A percentile compares a stretch with the other conserved stretches of the same genome.
phyloP scores from a whole-genome alignment of 1,140 invertebrate genomes.

The Saxidomus purpurata region DNA sequence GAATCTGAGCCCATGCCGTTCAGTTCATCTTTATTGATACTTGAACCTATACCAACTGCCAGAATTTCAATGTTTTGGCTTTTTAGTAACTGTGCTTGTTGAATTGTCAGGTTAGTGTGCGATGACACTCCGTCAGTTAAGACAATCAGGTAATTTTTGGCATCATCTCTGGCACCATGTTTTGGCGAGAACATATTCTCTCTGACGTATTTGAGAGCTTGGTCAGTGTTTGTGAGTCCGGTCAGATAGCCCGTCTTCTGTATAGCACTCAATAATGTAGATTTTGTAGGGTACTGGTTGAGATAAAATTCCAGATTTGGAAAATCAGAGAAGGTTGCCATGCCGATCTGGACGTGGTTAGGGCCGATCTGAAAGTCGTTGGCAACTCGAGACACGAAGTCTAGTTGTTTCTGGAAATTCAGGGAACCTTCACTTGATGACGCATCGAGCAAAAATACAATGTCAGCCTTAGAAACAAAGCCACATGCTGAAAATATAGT shows the following conservation, averaged over 20 bases:
- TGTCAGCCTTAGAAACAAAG: constrained; percentile 71
- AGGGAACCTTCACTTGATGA: constrained; percentile 75
- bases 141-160: constrained; percentile 69
- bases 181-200: constrained; percentile 57
- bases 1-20: constrained; percentile 71
- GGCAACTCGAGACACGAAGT: constrained; percentile 71
- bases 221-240: constrained; percentile 72
- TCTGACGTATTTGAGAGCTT: constrained; percentile 70
- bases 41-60: constrained; percentile 70
- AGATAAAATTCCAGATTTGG: constrained; percentile 72
- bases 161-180: constrained; percentile 65
- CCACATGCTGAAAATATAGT: constrained; percentile 26
- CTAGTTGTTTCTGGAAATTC: constrained; percentile 72
- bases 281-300: constrained; percentile 73
- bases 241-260: constrained; percentile 64
- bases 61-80: constrained; percentile 58
- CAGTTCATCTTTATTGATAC: constrained; percentile 69
- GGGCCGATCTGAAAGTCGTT: constrained; percentile 72
- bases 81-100: constrained; percentile 64
- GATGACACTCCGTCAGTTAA: constrained; percentile 74
- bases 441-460: constrained; percentile 78
- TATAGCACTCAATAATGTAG: constrained; percentile 64
- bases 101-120: constrained; percentile 46
- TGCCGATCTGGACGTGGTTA: constrained; percentile 74
- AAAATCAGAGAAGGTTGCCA: constrained; percentile 71